phyloP scores from a whole-genome alignment of 2,113 vertebrate species.

The Spermophilus dauricus region DNA sequence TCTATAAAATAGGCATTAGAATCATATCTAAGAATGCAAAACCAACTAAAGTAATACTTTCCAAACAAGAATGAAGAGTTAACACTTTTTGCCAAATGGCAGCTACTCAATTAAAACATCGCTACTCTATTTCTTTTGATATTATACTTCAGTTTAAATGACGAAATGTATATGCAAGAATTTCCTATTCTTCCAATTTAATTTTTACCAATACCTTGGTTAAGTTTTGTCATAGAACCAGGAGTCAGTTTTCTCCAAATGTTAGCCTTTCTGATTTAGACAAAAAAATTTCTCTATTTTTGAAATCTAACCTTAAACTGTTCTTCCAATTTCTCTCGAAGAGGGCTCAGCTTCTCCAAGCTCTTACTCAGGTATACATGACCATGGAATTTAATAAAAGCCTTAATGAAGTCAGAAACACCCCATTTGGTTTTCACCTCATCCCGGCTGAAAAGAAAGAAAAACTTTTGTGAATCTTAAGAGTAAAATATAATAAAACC shows the following conservation, averaged over 20 bases:
- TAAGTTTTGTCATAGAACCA: conserved; percentile 36
- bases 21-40: conserved; percentile 14
- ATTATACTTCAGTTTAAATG: background rate
- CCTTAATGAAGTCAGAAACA: conserved; percentile 98
- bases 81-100: conserved; percentile 8
- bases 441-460: conserved; percentile 93
- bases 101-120: background rate
- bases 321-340: conserved; percentile 98
- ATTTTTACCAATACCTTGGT: conserved; percentile 42
- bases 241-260: background rate
- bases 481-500: background rate
- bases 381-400: conserved; percentile 99
- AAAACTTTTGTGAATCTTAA: conserved; percentile 69
- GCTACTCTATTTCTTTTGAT: background rate
- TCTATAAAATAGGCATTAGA: background rate
- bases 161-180: background rate
- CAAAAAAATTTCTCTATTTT: conserved; percentile 25
- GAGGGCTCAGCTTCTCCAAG: conserved; percentile 94
- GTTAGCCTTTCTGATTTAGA: conserved; percentile 18
- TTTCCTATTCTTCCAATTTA: conserved; percentile 44
- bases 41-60: conserved; percentile 39
- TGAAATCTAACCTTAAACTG: conserved; percentile 95
- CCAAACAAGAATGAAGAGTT: background rate
- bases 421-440: conserved; percentile 98
- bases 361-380: conserved; percentile 98